A percentile compares a stretch with the other conserved stretches of the same genome.
Conservation (phyloP, 2,797 vertebrate species). For the Poeciliopsis paucimaculata region DNA sequence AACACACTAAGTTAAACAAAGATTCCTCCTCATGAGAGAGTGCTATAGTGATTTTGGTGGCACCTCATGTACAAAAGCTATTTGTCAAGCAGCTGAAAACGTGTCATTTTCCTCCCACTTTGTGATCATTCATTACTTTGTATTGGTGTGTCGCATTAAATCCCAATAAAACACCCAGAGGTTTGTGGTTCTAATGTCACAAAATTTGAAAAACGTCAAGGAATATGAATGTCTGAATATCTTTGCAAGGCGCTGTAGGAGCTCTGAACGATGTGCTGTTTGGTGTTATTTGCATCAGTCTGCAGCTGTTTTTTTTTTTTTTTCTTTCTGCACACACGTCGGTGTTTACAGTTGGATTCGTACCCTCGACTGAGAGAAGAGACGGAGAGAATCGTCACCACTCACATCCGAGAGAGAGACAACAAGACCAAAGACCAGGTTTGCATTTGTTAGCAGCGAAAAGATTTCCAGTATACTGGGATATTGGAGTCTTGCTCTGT, state of each 20-base stretch:
- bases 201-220: background rate
- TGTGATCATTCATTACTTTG: background rate
- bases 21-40: too few species aligned
- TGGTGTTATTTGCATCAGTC: conserved; percentile 32
- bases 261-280: conserved; percentile 10
- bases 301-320: conserved; percentile 56
- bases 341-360: conserved; percentile 83
- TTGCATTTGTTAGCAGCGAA: conserved; percentile 9
- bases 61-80: background rate
- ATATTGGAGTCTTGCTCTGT: background rate
- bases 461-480: background rate
- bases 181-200: background rate
- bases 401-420: conserved; percentile 90
- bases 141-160: background rate
- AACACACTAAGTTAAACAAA: too few species aligned
- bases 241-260: conserved; percentile 5
- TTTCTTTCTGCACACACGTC: conserved; percentile 33
- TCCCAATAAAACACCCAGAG: background rate
- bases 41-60: background rate
- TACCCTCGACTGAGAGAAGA: conserved; percentile 93
- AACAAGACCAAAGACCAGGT: conserved; percentile 96
- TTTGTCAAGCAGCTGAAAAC: background rate
- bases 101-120: background rate
- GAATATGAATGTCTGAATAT: background rate
- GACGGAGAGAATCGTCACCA: conserved; percentile 93